phyloP scores from a whole-genome alignment of 2,797 vertebrate genomes.

The Neoniphon sammara region DNA sequence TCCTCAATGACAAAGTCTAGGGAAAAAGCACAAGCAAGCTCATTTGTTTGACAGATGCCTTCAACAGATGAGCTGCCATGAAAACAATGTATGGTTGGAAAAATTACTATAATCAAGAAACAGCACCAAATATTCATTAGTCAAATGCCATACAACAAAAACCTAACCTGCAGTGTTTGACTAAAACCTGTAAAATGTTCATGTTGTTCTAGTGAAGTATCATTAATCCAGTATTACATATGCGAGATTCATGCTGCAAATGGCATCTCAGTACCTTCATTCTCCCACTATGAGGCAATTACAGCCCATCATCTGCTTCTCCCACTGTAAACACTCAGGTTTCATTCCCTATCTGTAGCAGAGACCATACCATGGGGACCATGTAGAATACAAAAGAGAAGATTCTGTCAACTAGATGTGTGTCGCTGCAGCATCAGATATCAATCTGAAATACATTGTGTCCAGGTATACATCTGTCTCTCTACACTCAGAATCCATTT shows the following conservation, averaged over 20 bases:
- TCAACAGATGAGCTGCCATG: neutral
- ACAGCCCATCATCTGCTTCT: slow-evolving; percentile 64
- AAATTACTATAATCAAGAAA: no score
- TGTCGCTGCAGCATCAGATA: slow-evolving; percentile 25
- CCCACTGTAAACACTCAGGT: slow-evolving; percentile 31
- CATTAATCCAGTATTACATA: neutral
- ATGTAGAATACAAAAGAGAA: neutral
- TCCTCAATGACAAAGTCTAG: neutral
- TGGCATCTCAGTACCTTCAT: slow-evolving; percentile 42
- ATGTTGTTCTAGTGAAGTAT: neutral
- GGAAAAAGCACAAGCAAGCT: neutral
- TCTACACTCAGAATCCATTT: slow-evolving; percentile 36
- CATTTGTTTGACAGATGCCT: neutral
- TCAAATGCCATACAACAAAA: no score
- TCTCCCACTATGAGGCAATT: slow-evolving; percentile 54
- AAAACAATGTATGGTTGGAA: no score
- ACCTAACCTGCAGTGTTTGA: neutral
- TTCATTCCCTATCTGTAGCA: slow-evolving; percentile 27
- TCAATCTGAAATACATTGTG: slow-evolving; percentile 47
- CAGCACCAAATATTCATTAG: no score
- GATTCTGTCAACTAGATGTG: slow-evolving; percentile 14
- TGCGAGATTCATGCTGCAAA: slow-evolving; percentile 27
- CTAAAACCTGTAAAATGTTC: no score
- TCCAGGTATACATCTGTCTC: slow-evolving; percentile 43
- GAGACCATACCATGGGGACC: neutral